Evolutionary conservation across 2,113 vertebrate genomes (phyloP).

Genomic region (Paramormyrops kingsleyae): DNA sequence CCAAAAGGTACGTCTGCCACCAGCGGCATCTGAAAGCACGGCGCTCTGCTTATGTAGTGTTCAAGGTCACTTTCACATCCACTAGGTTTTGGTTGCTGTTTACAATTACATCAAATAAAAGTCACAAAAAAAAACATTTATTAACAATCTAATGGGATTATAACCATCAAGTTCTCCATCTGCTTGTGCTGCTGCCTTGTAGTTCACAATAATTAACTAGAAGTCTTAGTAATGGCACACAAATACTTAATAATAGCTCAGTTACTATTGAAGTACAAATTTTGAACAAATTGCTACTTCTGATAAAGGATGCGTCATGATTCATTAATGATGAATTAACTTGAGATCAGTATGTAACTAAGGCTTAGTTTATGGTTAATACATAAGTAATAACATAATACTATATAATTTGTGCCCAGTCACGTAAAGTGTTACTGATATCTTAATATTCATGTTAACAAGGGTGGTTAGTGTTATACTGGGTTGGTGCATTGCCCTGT

Average conservation of each 20-base stretch:
- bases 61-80: background rate
- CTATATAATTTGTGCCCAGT: background rate
- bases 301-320: background rate
- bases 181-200: background rate
- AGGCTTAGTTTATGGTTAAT: background rate
- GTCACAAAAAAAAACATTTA: background rate
- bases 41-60: background rate
- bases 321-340: background rate
- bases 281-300: background rate
- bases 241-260: background rate
- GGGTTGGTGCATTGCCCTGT: background rate
- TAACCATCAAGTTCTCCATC: background rate
- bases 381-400: background rate
- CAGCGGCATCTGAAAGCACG: background rate
- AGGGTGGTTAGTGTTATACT: background rate
- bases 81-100: background rate
- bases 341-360: background rate
- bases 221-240: background rate
- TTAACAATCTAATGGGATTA: background rate
- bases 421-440: background rate
- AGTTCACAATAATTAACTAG: background rate
- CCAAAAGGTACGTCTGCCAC: conserved; percentile 53
- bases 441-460: background rate
- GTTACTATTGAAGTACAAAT: background rate
- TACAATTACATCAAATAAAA: background rate